Evolutionary conservation across 2,797 vertebrate genomes (phyloP), one percentile per base, ranked within the genome.

Genomic region (Taenioides sp.): DNA sequence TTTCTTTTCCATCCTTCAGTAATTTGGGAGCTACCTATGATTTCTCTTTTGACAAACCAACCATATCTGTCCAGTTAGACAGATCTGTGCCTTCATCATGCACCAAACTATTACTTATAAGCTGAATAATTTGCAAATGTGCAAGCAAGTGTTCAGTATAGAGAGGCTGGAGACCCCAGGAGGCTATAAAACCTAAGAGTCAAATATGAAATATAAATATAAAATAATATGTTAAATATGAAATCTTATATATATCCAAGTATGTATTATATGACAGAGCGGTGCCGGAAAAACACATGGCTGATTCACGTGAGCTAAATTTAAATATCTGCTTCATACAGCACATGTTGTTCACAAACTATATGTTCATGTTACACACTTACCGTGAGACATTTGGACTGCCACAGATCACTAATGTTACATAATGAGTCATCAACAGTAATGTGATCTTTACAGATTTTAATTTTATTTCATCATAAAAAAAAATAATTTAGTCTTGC

Each of bases 221-320:
- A 47, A 47, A 16, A 47, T 43, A 16, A 43, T 23, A 4, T 57
- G 52, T 22, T 22, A 55, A 55, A 55, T 22, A 55, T 22, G 3
- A 55, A 22, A 7, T 22, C 43, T 47, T 47, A 4, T 12, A 23
- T 55, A 55, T 23, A 23, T 57, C 10, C 54, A 23, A 22, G 22
- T 57, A 55, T 54, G n/a, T 55, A 4, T 10, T 55, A 23, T 23
- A 16, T 47, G 14, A n/a, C 49, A 54, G 20, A 9, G 52, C 22
- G 2, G n/a, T 22, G 52, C 52, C 10, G 60, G 9, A 62, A 34
- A 18, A 5, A 31, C 14, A 31, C 25, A 60, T 31, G 58, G 4
- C 2, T 62, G 60, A 34, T 62, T 37, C 61, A 63, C 20, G 61
- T 63, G 31, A 40, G 61, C 61, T 63, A 63, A 37, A 34, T 60